Percentiles rank a stretch among this genome's conserved stretches.
These are phyloP conservation scores for Itoplectis maculator DNA, from an alignment of 2,888 invertebrate species.

Conservation along the genomic window DNA sequence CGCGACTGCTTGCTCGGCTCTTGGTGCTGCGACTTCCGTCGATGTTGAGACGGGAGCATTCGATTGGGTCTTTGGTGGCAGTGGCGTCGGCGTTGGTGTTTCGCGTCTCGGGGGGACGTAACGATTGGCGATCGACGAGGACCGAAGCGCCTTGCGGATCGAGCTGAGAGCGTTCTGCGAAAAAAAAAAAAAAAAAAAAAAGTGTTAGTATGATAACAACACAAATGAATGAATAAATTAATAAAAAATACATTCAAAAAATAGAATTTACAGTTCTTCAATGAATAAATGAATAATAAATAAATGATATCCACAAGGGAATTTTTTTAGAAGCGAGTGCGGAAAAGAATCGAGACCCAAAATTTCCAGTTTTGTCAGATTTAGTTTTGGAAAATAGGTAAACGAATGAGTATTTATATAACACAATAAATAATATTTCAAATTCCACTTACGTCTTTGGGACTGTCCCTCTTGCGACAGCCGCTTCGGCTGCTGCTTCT, in stretches of 20 bases:
- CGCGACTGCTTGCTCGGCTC: not conserved
- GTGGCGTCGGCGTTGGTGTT: not conserved
- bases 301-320: too few relatives aligned
- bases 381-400: not conserved
- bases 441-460: constrained; percentile 36
- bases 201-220: not conserved
- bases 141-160: constrained; percentile 23
- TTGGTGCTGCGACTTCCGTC: not conserved
- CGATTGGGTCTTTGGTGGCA: not conserved
- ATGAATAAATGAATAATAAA: too few relatives aligned
- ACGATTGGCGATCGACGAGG: not conserved
- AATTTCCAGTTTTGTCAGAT: not conserved
- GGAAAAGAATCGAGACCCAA: not conserved
- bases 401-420: too few relatives aligned
- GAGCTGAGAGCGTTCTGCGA: constrained; percentile 22
- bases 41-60: not conserved
- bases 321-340: too few relatives aligned
- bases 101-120: not conserved
- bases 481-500: constrained; percentile 20
- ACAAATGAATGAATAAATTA: too few relatives aligned
- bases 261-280: too few relatives aligned
- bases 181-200: not conserved
- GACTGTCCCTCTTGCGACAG: constrained; percentile 5
- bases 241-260: too few relatives aligned
- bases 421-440: not conserved